A percentile compares a stretch with the other conserved stretches of the same genome.
phyloP scores from a whole-genome alignment of 2,797 vertebrate species.

The Haliaeetus vocifer region DNA sequence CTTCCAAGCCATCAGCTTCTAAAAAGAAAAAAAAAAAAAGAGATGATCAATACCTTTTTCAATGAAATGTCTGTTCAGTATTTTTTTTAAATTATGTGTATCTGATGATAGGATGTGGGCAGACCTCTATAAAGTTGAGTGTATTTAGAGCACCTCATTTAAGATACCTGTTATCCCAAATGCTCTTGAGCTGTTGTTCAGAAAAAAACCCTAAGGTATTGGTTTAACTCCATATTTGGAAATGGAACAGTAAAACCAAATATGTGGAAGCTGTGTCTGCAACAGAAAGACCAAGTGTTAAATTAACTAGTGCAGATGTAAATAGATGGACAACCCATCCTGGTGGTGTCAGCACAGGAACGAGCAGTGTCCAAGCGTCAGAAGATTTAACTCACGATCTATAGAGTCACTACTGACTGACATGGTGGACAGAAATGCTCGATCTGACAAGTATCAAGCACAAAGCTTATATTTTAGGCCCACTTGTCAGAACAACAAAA shows the following conservation, averaged over 20 bases:
- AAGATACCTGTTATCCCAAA: background rate
- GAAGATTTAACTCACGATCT: background rate
- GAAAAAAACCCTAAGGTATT: background rate
- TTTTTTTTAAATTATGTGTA: background rate
- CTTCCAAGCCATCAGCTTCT: background rate
- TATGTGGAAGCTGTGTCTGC: background rate
- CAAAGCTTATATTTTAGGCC: background rate
- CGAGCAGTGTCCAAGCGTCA: fast-evolving
- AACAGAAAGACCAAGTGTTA: background rate
- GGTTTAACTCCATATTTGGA: background rate
- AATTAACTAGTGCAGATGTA: background rate
- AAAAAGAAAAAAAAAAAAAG: background rate
- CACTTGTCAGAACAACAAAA: background rate
- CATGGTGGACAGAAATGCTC: background rate
- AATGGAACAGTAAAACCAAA: background rate
- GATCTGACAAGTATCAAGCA: background rate
- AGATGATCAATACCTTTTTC: background rate
- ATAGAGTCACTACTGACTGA: background rate
- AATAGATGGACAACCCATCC: background rate
- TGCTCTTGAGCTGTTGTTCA: background rate
- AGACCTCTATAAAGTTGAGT: background rate
- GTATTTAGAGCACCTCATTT: background rate
- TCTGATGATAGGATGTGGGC: background rate
- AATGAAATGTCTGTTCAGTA: background rate
- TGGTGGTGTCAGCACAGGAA: background rate